These are phyloP conservation scores for Aporophyla lueneburgensis DNA, from an alignment of 2,888 invertebrate species.

Conservation along the genomic window DNA sequence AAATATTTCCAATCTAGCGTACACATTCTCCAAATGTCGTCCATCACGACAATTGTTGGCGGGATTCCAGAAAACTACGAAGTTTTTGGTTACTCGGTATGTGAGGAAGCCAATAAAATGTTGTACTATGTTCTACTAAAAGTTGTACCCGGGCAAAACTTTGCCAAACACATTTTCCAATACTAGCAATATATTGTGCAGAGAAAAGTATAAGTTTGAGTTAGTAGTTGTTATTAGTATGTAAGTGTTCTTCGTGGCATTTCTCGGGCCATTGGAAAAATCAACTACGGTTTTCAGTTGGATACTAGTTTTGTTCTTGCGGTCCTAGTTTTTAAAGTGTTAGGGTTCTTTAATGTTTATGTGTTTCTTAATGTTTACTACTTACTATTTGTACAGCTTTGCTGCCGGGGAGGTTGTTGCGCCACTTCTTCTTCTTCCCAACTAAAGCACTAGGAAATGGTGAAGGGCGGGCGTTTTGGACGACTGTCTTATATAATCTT, in stretches of 20 bases:
- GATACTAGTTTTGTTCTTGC: background rate
- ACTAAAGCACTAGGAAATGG: too few relatives aligned
- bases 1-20: conserved; percentile 27
- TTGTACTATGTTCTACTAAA: conserved; percentile 23
- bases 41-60: conserved; percentile 34
- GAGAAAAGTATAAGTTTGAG: conserved; percentile 19
- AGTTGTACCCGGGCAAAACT: conserved; percentile 8
- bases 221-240: conserved; percentile 29
- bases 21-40: conserved; percentile 3
- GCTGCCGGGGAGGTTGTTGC: too few relatives aligned
- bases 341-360: too few relatives aligned
- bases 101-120: conserved; percentile 46
- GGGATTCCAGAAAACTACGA: conserved; percentile 26
- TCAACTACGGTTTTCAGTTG: background rate
- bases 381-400: too few relatives aligned
- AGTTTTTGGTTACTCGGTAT: conserved; percentile 23
- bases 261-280: conserved; percentile 9
- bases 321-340: background rate
- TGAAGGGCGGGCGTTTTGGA: too few relatives aligned
- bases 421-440: too few relatives aligned
- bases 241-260: conserved; percentile 5
- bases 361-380: too few relatives aligned
- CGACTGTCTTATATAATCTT: too few relatives aligned
- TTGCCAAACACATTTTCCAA: conserved; percentile 25
- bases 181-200: conserved; percentile 7